Evolutionary conservation across 2,113 vertebrate species (phyloP).

Genomic region (Mus spicilegus): DNA sequence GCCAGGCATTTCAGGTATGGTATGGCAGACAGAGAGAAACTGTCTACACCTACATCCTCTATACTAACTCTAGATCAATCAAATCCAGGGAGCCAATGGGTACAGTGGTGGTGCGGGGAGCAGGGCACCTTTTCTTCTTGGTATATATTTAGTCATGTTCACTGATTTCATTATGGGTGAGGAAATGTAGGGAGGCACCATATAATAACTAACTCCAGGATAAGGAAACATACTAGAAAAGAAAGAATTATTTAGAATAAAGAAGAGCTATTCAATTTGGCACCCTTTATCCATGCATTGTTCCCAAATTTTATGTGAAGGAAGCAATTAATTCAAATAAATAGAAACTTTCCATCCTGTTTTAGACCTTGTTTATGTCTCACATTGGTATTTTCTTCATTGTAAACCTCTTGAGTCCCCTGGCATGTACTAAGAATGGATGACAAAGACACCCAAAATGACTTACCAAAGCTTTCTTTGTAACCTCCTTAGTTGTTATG

Average conservation of each 20-base stretch:
- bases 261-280: not conserved
- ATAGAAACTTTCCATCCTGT: not conserved
- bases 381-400: not conserved
- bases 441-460: not conserved
- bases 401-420: not conserved
- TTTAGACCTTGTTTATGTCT: not conserved
- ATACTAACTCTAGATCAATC: not conserved
- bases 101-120: not conserved
- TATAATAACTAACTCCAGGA: not conserved
- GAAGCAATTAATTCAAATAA: not conserved
- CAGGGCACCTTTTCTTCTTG: not conserved
- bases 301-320: not conserved
- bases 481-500: not conserved
- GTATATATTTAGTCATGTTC: not conserved
- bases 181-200: not conserved
- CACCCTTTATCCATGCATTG: not conserved
- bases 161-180: not conserved
- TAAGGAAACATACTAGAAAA: not conserved
- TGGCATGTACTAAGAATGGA: not conserved
- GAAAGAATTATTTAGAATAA: not conserved
- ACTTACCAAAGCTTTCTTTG: not conserved
- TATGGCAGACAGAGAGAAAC: not conserved
- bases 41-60: not conserved
- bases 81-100: not conserved
- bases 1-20: not conserved